These are phyloP conservation scores for Aphelenchoides avenae DNA, from an alignment of 1,140 invertebrate species.

Conservation along the genomic window DNA sequence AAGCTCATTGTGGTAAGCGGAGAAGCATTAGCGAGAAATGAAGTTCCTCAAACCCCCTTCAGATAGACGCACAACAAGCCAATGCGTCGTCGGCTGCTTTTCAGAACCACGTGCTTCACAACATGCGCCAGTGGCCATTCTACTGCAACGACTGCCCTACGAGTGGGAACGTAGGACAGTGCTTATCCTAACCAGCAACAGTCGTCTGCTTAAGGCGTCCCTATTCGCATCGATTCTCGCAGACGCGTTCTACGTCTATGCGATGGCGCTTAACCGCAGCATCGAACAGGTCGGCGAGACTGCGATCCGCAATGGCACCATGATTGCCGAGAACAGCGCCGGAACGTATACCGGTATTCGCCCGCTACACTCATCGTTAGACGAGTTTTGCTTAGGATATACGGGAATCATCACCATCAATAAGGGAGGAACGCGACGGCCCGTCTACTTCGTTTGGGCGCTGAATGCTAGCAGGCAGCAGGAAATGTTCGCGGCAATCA, in stretches of 20 bases:
- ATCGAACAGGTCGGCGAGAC: not conserved
- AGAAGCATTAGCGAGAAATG: not conserved
- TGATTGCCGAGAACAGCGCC: conserved; percentile 1
- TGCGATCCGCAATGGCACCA: conserved; percentile 1
- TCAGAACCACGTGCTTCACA: conserved; percentile 8
- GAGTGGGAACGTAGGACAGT: not conserved
- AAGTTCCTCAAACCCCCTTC: too few species aligned
- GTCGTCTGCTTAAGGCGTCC: conserved; percentile 13
- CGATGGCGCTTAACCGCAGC: conserved; percentile 1
- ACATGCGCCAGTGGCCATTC: conserved; percentile 33
- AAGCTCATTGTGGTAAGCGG: not conserved
- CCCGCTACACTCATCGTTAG: not conserved
- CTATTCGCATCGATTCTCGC: too few species aligned
- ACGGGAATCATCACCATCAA: not conserved
- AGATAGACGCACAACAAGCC: not conserved
- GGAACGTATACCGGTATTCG: not conserved
- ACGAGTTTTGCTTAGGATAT: conserved; percentile 1
- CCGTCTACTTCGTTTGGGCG: not conserved
- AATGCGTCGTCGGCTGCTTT: conserved; percentile 4
- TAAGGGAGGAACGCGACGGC: not conserved
- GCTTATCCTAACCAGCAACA: not conserved
- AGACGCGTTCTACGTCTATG: conserved; percentile 33
- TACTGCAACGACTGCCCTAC: conserved; percentile 27
- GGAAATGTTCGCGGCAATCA: not conserved
- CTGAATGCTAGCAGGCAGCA: not conserved